A percentile compares a stretch with the other conserved stretches of the same genome.
These are phyloP conservation scores for Caenorhabditis panamensis DNA, from an alignment of 2,888 invertebrate species.

Conservation along the genomic window DNA sequence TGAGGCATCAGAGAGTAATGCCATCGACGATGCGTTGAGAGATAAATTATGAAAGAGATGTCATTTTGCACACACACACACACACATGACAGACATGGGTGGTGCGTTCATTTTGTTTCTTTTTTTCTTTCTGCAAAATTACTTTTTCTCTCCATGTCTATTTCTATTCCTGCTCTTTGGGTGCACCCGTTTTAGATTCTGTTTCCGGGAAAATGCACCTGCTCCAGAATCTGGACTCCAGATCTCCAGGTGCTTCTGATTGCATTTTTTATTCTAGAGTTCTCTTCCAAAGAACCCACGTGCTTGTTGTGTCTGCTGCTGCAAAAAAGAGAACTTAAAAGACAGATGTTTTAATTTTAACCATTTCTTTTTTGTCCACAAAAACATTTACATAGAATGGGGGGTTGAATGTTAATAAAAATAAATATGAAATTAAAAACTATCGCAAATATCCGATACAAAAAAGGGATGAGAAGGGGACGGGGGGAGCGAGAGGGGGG, in stretches of 20 bases:
- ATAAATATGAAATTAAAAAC: constrained; percentile 67
- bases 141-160: not conserved
- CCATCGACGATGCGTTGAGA: not conserved
- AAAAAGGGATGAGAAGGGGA: constrained; percentile 10
- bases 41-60: constrained; percentile 5
- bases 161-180: not conserved
- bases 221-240: not conserved
- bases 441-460: constrained; percentile 62
- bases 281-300: not conserved
- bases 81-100: not conserved
- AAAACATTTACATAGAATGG: constrained; percentile 67
- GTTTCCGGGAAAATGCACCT: not conserved
- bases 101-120: not conserved
- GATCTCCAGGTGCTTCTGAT: not conserved
- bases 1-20: constrained; percentile 7
- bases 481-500: constrained; percentile 15
- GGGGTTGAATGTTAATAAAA: constrained; percentile 55
- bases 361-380: constrained; percentile 62
- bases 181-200: too few relatives aligned
- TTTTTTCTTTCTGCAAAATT: not conserved
- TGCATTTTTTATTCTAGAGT: too few relatives aligned
- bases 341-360: constrained; percentile 34
- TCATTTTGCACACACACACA: constrained; percentile 9
- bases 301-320: not conserved
- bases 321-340: not conserved